Conservation (phyloP, 1,140 invertebrate genomes). For the Delia radicum region DNA sequence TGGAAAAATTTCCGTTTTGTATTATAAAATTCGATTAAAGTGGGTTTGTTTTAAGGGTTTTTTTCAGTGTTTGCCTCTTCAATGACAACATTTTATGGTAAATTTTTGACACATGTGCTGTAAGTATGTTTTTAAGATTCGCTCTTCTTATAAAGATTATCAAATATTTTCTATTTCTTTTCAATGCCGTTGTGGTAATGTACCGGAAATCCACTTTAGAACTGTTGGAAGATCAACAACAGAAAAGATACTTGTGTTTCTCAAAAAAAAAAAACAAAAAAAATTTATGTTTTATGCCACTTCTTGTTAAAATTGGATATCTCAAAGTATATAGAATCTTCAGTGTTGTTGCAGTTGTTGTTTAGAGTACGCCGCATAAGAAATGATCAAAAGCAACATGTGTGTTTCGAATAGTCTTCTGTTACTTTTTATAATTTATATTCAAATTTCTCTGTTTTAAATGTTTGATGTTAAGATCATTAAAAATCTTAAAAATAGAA, state of each 20-base stretch:
- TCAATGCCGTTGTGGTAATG: slow-evolving; percentile 38
- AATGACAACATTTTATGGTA: slow-evolving; percentile 2
- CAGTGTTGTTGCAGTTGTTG: slow-evolving; percentile 40
- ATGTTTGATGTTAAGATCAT: not conserved
- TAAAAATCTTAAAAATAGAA: slow-evolving; percentile 9
- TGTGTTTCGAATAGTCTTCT: slow-evolving; percentile 32
- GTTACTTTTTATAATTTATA: not conserved
- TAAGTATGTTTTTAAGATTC: slow-evolving; percentile 13
- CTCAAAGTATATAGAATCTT: too few species aligned
- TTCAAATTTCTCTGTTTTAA: not conserved
- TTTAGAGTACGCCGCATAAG: too few species aligned
- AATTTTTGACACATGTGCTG: slow-evolving; percentile 29
- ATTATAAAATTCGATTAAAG: slow-evolving; percentile 15
- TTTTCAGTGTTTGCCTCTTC: slow-evolving; percentile 1
- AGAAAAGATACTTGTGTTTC: too few species aligned
- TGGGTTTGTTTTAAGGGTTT: slow-evolving; percentile 17
- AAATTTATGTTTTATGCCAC: too few species aligned
- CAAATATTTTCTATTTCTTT: not conserved
- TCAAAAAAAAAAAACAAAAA: too few species aligned
- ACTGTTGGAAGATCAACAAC: slow-evolving; percentile 2
- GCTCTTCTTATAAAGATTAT: not conserved
- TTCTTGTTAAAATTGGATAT: too few species aligned
- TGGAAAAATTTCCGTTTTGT: not conserved
- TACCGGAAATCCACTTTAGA: slow-evolving; percentile 53
- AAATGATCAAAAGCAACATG: slow-evolving; percentile 43